Evolutionary conservation across 2,888 invertebrate genomes (phyloP), one percentile per base, ranked within the genome.

Genomic region (Athripsodes cinereus): DNA sequence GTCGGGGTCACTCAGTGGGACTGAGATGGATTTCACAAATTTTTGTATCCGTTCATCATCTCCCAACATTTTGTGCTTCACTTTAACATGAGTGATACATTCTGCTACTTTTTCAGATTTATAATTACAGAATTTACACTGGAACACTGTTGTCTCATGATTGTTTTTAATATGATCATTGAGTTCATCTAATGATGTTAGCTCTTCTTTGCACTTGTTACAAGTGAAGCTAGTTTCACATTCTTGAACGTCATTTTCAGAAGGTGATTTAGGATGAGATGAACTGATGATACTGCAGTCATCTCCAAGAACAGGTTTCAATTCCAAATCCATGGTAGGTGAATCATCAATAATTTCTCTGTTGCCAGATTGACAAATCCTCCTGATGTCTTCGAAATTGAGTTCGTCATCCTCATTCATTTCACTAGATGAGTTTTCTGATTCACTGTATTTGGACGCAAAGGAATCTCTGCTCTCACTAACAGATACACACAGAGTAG

Each of bases 121-220:
- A 67, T 82, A 90, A 53, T 83, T 80, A 70, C 92, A 92, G 18
- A 86, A 71, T 66, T 83, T 86, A 68, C 92, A 92, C 57, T 86
- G 85, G 68, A 85, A 92, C 22, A 88, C 80, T 66, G 84, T 81
- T 84, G 87, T 87, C 60, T 84, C 84, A 59, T 86, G 81, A 68
- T 89, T 88, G 2, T 73, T 69, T 0, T 86, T 83, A 72, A 85
- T 82, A 66, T 88, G 88, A 52, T 75, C 72, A 31, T 47, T 51
- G 21, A 57, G 57, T 22, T 22, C 22, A 20, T 31, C 35, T 18
- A 48, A 34, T 21, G 54, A 57, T 10, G 22, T 18, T 18, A 60
- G 53, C 52, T 49, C 49, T 26, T 52, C 18, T 44, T 52, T 56
- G 57, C 60, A 60, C 26, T 54, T 53, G 51, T 55, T 55, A 58